These are phyloP conservation scores for Hemithea aestivaria DNA, from an alignment of 2,888 invertebrate genomes.

Conservation along the genomic window DNA sequence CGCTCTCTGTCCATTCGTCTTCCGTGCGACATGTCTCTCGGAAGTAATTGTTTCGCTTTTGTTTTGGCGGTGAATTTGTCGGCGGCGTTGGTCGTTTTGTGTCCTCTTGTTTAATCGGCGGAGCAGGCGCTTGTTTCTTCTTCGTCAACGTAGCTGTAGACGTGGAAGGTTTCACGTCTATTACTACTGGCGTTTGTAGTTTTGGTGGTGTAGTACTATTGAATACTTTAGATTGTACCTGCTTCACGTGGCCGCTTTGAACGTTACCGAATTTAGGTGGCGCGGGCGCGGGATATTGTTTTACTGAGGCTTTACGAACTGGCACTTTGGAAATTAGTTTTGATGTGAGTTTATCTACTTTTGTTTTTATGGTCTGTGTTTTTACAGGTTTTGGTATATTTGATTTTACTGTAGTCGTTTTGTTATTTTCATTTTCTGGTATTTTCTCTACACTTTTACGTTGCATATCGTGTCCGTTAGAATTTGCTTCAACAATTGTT, in stretches of 20 bases:
- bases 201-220: conserved; percentile 45
- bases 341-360: conserved; percentile 52
- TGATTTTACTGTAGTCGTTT: conserved; percentile 42
- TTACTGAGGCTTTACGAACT: conserved; percentile 56
- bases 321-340: conserved; percentile 69
- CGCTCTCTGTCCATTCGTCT: conserved; percentile 79
- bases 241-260: conserved; percentile 70
- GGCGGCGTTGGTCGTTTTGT: conserved; percentile 41
- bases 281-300: conserved; percentile 64
- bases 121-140: conserved; percentile 62
- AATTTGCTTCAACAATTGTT: conserved; percentile 1
- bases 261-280: conserved; percentile 73
- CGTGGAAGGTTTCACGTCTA: conserved; percentile 53
- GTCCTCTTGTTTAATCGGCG: conserved; percentile 37
- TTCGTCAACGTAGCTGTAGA: conserved; percentile 43
- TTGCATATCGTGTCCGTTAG: conserved; percentile 8
- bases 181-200: conserved; percentile 24
- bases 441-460: conserved; percentile 19
- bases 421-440: conserved; percentile 20
- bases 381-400: conserved; percentile 67
- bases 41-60: conserved; percentile 70
- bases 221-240: conserved; percentile 67
- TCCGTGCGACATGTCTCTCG: conserved; percentile 82
- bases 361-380: conserved; percentile 50
- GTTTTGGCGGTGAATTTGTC: conserved; percentile 37